Percentiles rank a stretch among this genome's conserved stretches.
phyloP scores from a whole-genome alignment of 1,140 invertebrate genomes.

The Dryas iulia region DNA sequence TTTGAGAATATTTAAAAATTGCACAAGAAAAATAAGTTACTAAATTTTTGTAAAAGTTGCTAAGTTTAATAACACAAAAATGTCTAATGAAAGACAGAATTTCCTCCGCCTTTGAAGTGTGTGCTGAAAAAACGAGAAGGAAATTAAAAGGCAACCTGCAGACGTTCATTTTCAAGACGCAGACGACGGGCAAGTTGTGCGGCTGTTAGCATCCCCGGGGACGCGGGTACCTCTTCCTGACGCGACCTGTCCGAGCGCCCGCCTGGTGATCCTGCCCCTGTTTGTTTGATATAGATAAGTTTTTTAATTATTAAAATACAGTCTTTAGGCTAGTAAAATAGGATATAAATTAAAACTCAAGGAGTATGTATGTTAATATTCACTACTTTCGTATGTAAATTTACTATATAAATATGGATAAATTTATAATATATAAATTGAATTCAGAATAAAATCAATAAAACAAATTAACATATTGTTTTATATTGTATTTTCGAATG shows the following conservation, averaged over 20 bases:
- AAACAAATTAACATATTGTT: too few relatives aligned
- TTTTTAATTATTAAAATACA: too few relatives aligned
- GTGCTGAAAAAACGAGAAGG: slow-evolving; percentile 1
- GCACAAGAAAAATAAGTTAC: neutral
- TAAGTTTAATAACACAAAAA: slow-evolving; percentile 15
- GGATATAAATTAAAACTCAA: too few relatives aligned
- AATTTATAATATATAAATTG: too few relatives aligned
- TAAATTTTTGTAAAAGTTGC: neutral
- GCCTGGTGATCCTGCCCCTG: slow-evolving; percentile 65
- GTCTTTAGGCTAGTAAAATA: too few relatives aligned
- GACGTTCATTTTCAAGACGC: slow-evolving; percentile 83
- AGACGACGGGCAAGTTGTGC: slow-evolving; percentile 80
- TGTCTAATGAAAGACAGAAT: slow-evolving; percentile 10
- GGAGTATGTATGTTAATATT: too few relatives aligned
- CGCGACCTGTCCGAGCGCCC: slow-evolving; percentile 68
- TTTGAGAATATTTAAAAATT: neutral
- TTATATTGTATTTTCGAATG: too few relatives aligned
- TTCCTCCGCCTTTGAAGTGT: slow-evolving; percentile 8
- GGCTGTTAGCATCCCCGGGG: slow-evolving; percentile 71
- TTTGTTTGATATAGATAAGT: slow-evolving; percentile 4
- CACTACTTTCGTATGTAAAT: too few relatives aligned
- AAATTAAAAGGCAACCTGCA: slow-evolving; percentile 65
- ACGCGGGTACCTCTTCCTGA: slow-evolving; percentile 67
- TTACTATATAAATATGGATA: too few relatives aligned
- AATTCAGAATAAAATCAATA: too few relatives aligned